Percentiles rank a stretch among this genome's conserved stretches.
Evolutionary conservation across 2,797 vertebrate species (phyloP).

Genomic region (Pipistrellus pygmaeus): DNA sequence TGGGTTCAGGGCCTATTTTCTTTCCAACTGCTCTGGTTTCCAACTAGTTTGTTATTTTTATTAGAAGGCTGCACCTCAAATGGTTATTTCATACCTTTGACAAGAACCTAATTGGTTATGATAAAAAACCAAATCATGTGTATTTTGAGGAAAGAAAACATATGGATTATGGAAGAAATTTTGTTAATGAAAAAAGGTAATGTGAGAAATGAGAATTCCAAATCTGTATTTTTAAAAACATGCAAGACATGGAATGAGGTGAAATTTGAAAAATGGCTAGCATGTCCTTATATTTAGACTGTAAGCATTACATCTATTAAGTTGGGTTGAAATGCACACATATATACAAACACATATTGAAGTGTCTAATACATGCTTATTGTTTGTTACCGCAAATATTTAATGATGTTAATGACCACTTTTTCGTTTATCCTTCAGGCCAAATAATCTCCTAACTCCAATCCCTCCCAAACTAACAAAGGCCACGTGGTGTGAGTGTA

Average conservation of each 20-base stretch:
- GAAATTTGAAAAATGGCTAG: slow-evolving; percentile 9
- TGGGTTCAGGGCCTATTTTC: slow-evolving; percentile 18
- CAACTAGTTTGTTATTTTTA: slow-evolving; percentile 27
- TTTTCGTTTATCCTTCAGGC: slow-evolving; percentile 19
- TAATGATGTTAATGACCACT: neutral
- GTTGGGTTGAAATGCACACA: neutral
- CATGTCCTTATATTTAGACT: neutral
- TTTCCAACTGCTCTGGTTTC: slow-evolving; percentile 40
- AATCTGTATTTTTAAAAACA: slow-evolving; percentile 61
- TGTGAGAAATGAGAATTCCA: slow-evolving; percentile 47
- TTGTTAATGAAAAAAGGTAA: slow-evolving; percentile 50
- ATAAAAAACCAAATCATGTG: slow-evolving; percentile 63
- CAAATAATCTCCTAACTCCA: slow-evolving; percentile 50
- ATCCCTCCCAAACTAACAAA: neutral
- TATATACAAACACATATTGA: neutral
- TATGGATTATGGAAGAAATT: slow-evolving; percentile 48
- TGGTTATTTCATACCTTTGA: slow-evolving; percentile 68
- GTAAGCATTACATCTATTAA: slow-evolving; percentile 8
- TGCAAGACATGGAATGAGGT: neutral
- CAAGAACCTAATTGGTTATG: slow-evolving; percentile 54
- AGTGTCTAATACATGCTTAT: neutral
- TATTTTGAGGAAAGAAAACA: slow-evolving; percentile 56
- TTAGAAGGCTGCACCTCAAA: neutral
- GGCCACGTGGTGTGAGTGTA: neutral
- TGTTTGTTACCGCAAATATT: neutral